These are phyloP conservation scores for Drosophila chauvacae DNA, from an alignment of 1,140 invertebrate species.

Conservation along the genomic window DNA sequence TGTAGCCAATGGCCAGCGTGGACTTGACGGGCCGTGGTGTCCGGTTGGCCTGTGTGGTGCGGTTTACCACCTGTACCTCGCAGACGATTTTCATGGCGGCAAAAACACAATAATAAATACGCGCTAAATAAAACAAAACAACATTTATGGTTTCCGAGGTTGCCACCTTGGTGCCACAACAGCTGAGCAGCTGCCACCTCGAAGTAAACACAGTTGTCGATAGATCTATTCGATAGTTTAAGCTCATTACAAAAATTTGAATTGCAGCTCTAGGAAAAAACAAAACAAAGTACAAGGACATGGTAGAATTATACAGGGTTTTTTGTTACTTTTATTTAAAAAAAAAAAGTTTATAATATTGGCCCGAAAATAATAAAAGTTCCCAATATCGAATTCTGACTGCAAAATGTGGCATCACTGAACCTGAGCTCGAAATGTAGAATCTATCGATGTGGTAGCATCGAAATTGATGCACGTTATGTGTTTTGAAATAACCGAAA, in stretches of 20 bases:
- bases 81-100: constrained; percentile 88
- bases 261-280: background rate
- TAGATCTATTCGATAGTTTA: background rate
- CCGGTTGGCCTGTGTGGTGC: constrained; percentile 84
- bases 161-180: constrained; percentile 5
- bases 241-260: background rate
- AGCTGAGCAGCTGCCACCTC: constrained; percentile 13
- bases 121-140: constrained; percentile 43
- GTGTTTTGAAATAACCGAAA: too few relatives aligned
- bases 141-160: constrained; percentile 78
- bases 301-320: too few relatives aligned
- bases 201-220: background rate
- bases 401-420: too few relatives aligned
- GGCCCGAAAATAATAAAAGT: too few relatives aligned
- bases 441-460: too few relatives aligned
- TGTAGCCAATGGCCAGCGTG: constrained; percentile 88
- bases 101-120: constrained; percentile 5
- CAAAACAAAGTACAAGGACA: background rate
- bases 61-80: constrained; percentile 87
- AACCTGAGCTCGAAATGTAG: too few relatives aligned
- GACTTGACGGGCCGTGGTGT: constrained; percentile 86
- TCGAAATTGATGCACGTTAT: too few relatives aligned
- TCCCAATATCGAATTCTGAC: too few relatives aligned
- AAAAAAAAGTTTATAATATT: too few relatives aligned
- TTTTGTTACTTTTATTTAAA: too few relatives aligned